These are phyloP conservation scores for Gallinago nigripennis DNA, from an alignment of 2,797 vertebrate species.

Conservation along the genomic window DNA sequence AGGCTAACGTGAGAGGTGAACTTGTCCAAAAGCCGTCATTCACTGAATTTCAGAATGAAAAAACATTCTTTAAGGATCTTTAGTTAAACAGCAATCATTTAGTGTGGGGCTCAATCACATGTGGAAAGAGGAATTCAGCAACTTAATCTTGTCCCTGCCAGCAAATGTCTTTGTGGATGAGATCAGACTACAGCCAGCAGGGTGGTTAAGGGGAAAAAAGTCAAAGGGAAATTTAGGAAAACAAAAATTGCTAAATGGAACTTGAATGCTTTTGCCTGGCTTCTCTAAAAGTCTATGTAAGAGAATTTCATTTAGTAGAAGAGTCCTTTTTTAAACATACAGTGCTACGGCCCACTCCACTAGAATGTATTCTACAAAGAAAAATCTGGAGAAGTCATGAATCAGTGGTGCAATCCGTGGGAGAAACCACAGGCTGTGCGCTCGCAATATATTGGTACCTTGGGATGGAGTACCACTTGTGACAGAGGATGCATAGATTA, in stretches of 20 bases:
- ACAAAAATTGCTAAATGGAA: slow-evolving; percentile 26
- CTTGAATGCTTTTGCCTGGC: background rate
- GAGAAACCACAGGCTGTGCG: background rate
- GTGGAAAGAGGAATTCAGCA: background rate
- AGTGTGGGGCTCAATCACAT: background rate
- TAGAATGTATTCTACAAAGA: background rate
- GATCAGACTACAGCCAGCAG: slow-evolving; percentile 9
- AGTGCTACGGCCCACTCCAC: background rate
- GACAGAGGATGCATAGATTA: background rate
- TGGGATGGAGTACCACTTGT: background rate
- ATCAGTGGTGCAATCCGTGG: background rate
- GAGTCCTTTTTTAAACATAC: background rate
- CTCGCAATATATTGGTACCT: background rate
- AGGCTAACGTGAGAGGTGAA: background rate
- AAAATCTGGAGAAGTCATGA: background rate
- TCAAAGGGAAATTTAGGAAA: slow-evolving; percentile 17
- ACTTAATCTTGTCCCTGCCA: slow-evolving; percentile 32
- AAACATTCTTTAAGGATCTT: background rate
- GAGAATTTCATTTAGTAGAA: background rate
- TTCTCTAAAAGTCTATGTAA: background rate
- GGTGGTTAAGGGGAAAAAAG: background rate
- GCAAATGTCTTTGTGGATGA: slow-evolving; percentile 30
- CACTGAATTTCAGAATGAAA: background rate
- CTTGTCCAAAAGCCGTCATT: background rate
- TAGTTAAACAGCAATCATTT: background rate